Percentiles rank a stretch among this genome's conserved stretches.
phyloP scores from a whole-genome alignment of 1,140 invertebrate genomes.

The Orchestia grillus region DNA sequence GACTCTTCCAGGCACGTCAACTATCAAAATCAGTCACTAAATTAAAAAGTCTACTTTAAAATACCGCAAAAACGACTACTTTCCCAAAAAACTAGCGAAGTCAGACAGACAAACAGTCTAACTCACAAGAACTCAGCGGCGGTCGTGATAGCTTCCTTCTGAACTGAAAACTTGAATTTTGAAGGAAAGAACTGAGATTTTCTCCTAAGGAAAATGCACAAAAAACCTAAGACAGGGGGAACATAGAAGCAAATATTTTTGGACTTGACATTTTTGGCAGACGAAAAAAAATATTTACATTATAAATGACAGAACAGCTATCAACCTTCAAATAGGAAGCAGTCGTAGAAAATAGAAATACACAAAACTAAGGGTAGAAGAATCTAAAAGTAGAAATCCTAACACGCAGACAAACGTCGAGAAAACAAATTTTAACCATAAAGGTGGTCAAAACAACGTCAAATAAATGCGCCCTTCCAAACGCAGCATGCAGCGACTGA shows the following conservation, averaged over 20 bases:
- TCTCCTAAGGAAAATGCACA: background rate
- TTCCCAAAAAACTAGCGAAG: background rate
- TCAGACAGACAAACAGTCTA: background rate
- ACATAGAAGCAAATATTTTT: background rate
- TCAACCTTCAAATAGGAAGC: background rate
- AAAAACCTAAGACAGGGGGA: background rate
- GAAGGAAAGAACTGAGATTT: background rate
- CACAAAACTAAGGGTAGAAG: background rate
- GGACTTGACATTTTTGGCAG: background rate
- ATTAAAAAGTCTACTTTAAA: background rate
- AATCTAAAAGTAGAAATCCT: background rate
- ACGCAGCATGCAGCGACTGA: background rate
- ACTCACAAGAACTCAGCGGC: background rate
- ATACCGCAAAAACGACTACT: background rate
- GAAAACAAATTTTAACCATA: background rate
- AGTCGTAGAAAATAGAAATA: background rate
- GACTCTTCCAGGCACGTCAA: background rate
- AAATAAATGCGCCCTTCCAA: background rate
- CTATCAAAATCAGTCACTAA: constrained; percentile 2
- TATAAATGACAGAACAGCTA: background rate
- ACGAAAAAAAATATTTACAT: background rate
- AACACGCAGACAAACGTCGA: background rate
- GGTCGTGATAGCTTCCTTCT: background rate
- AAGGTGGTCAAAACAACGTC: background rate
- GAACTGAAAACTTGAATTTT: background rate